A percentile compares a stretch with the other conserved stretches of the same genome.
phyloP scores from a whole-genome alignment of 37 sponge, comb jelly and placozoan species.

The Theonella swinhoei region DNA sequence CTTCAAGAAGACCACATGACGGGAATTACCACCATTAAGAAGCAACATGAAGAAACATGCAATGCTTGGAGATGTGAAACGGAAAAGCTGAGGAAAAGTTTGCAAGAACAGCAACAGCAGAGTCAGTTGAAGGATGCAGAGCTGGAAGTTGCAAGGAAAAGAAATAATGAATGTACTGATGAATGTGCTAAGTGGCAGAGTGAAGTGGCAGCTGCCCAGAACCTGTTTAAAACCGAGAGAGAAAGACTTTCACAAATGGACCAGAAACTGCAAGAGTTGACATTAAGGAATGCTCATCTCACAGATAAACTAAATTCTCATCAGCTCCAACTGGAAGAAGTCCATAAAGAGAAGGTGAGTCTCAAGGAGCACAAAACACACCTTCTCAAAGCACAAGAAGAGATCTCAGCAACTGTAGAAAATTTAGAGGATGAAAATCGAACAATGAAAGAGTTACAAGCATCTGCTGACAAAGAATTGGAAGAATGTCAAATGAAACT shows the following conservation, averaged over 20 bases:
- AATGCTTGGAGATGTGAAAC: neutral
- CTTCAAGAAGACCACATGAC: constrained; percentile 16
- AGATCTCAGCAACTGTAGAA: neutral
- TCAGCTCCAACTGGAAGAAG: constrained; percentile 29
- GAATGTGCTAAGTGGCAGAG: neutral
- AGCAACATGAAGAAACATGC: constrained; percentile 12
- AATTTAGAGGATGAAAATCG: neutral
- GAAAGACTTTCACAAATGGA: neutral
- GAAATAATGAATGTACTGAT: neutral
- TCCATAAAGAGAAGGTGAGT: neutral
- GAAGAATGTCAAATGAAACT: constrained; percentile 12
- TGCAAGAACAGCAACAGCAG: neutral
- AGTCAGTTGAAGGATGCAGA: neutral
- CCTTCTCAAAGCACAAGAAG: constrained; percentile 3
- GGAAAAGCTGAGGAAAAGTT: constrained; percentile 10
- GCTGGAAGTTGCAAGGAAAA: neutral
- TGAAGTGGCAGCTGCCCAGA: neutral
- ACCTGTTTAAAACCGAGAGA: neutral
- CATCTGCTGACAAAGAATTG: neutral
- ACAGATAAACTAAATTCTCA: neutral
- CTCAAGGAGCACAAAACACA: constrained; percentile 10
- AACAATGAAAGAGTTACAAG: neutral
- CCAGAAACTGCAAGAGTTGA: too few relatives aligned
- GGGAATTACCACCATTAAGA: constrained; percentile 15
- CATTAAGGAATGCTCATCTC: constrained; percentile 10